Conservation (phyloP, 2,888 invertebrate genomes). For the Scaptomyza parva region DNA sequence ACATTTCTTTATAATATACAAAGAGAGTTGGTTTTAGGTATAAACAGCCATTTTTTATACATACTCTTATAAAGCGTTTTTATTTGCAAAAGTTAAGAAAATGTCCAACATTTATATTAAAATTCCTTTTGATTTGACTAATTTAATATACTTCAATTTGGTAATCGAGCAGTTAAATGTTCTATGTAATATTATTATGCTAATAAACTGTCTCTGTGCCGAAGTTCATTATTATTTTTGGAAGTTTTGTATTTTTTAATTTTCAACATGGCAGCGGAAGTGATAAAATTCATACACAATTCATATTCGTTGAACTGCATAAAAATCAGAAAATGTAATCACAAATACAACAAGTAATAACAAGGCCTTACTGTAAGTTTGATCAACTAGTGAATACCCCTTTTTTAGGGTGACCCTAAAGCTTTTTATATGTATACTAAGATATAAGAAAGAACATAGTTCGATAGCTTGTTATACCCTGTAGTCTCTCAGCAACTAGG, state of each 20-base stretch:
- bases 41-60: too few relatives aligned
- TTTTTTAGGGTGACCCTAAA: not conserved
- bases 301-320: slow-evolving; percentile 44
- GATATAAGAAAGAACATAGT: not conserved
- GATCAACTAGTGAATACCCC: not conserved
- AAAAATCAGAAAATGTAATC: slow-evolving; percentile 33
- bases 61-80: too few relatives aligned
- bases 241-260: slow-evolving; percentile 8
- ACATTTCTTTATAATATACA: not conserved
- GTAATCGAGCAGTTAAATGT: slow-evolving; percentile 17
- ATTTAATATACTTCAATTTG: too few relatives aligned
- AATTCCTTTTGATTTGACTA: too few relatives aligned
- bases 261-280: slow-evolving; percentile 40
- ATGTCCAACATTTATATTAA: too few relatives aligned
- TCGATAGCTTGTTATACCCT: not conserved
- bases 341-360: not conserved
- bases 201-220: slow-evolving; percentile 42
- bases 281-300: slow-evolving; percentile 51
- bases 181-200: slow-evolving; percentile 31
- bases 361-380: too few relatives aligned
- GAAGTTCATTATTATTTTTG: slow-evolving; percentile 7
- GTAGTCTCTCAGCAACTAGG: not conserved
- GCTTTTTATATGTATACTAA: too few relatives aligned
- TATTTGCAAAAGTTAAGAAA: too few relatives aligned
- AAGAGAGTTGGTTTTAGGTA: too few relatives aligned